Percentiles rank a stretch among this genome's conserved stretches.
Evolutionary conservation across 1,140 invertebrate genomes (phyloP).

Genomic region (Psilanteris sp.): DNA sequence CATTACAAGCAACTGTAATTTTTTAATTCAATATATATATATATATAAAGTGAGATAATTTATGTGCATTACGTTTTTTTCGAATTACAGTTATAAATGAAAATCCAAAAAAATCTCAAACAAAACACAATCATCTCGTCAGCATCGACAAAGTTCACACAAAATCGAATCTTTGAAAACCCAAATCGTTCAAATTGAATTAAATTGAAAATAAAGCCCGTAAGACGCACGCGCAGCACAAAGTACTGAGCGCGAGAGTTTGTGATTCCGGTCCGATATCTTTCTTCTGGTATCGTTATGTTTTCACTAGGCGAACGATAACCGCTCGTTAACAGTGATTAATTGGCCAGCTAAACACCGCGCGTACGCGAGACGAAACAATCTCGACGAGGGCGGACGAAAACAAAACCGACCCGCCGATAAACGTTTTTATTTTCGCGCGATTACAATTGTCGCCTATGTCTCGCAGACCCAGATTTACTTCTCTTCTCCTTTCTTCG

Average conservation of each 20-base stretch:
- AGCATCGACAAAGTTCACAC: no score
- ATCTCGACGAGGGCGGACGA: constrained; percentile 71
- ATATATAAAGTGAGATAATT: no score
- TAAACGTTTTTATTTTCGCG: constrained; percentile 35
- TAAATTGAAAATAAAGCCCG: no score
- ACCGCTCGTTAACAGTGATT: constrained; percentile 77
- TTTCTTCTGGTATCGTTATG: constrained; percentile 72
- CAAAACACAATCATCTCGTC: no score
- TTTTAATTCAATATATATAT: no score
- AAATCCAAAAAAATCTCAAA: no score
- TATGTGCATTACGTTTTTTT: no score
- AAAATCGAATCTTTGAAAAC: no score
- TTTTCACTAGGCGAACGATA: constrained; percentile 76
- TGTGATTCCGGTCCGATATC: constrained; percentile 70
- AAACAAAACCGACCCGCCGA: constrained; percentile 72
- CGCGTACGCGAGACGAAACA: constrained; percentile 75
- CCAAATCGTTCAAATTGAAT: no score
- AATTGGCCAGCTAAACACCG: constrained; percentile 75
- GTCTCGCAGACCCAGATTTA: constrained; percentile 11
- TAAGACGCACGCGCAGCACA: background rate
- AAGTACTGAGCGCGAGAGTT: constrained; percentile 1
- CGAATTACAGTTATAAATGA: no score
- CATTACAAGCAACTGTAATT: no score
- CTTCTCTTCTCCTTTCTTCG: constrained; percentile 47
- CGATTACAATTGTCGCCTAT: constrained; percentile 35